Evolutionary conservation across 2,888 invertebrate species (phyloP), one percentile per base, ranked within the genome.

Genomic region (Cetonia aurata): DNA sequence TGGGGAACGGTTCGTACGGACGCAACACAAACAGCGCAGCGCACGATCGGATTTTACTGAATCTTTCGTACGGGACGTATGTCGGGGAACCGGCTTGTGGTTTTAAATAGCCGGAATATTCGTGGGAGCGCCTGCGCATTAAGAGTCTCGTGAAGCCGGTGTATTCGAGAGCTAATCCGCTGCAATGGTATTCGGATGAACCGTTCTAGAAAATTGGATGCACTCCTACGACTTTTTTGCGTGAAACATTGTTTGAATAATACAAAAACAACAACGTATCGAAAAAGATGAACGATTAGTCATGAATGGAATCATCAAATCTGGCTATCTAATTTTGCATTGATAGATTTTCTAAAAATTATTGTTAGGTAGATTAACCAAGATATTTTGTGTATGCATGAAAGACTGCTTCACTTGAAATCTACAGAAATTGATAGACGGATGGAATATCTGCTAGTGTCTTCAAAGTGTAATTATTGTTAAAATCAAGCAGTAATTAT

Each of bases 81-180:
- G 55, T 59, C 72, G 74, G 73, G 71, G 75, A 62, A 74, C 78
- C 77, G 75, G 77, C 75, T 70, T 77, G 74, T 75, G 80, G 79
- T 81, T 82, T 81, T 81, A 82, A 82, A 82, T 82, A 81, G 80
- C 79, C 75, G 75, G 69, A 67, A 72, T 71, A 72, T 74, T 65
- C 57, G 77, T 77, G 79, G 80, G 80, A 78, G 77, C 37, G 73
- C 79, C 80, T 81, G 81, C 81, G 81, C 81, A 79, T 73, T 41
- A 19, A 25, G 1, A 31, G 33, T 42, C 17, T 13, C 67, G 67
- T 48, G 48, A 33, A 59, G 42, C 37, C 41, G 66, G 46, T 46
- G 37, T 1, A 10, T 10, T 37, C 17, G 25, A 52, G 15, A 17
- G 37, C 50, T 48, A 48, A 62, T 62, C 62, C 33, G 9, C 48